These are phyloP conservation scores for Urocolius indicus DNA, from an alignment of 2,113 vertebrate genomes.

Conservation along the genomic window DNA sequence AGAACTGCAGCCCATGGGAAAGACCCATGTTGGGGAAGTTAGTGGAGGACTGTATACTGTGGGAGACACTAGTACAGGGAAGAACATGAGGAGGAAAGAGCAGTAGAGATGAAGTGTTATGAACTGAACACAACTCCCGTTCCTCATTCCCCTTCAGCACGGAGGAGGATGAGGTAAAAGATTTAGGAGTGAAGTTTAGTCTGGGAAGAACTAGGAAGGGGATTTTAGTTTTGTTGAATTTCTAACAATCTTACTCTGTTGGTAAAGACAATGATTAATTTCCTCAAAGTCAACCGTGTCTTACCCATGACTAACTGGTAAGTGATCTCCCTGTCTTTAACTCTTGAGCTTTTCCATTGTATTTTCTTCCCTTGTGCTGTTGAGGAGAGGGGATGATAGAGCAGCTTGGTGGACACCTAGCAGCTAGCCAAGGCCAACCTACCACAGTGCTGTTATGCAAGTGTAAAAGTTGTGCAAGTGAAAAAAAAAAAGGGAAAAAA, in stretches of 20 bases:
- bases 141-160: accelerated
- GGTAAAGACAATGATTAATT: not conserved
- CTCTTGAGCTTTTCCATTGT: not conserved
- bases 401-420: not conserved
- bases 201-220: not conserved
- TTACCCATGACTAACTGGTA: not conserved
- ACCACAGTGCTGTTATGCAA: not conserved
- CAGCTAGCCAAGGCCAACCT: not conserved
- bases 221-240: not conserved
- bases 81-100: not conserved
- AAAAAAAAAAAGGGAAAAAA: not conserved
- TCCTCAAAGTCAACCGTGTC: not conserved
- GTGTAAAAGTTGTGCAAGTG: accelerated
- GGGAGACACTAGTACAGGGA: not conserved
- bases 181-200: not conserved
- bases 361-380: not conserved
- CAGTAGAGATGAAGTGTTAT: not conserved
- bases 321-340: not conserved
- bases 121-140: not conserved
- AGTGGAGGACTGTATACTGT: not conserved
- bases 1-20: not conserved
- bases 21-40: not conserved
- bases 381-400: not conserved
- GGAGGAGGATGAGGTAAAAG: accelerated
- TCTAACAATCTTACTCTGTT: not conserved